Base-by-base conservation (phyloP, 53 echinoderm and acorn worm genomes). In the Echinometra lucunter region DNA sequence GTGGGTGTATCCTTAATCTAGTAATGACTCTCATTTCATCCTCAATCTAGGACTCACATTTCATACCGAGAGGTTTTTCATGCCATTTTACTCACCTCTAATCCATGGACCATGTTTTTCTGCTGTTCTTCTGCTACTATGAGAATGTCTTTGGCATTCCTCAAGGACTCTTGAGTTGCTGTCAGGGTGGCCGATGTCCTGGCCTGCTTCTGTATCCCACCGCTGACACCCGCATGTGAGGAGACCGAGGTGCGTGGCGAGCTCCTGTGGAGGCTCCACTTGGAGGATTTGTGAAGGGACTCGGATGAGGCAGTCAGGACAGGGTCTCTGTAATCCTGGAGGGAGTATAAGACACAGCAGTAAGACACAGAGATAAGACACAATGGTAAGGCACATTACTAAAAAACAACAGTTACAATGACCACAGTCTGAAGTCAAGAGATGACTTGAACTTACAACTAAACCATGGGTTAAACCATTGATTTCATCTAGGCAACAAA, bases 121-220 rank as follows among this genome's bases (percentile, higher is more conserved):
- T 98, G 97, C 66, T 97, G 97, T 55, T 97, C 97, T 40, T 98
- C 97, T 2, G 98, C 97, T 25, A 96, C 95, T 11, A 92, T 95
- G 56, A 98, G 96, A 49, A 97, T 96, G 74, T 97, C 96, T 91
- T 97, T 97, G 88, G 97, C 98, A 74, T 98, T 98, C 69, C 95
- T 95, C 37, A 98, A 81, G 37, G 97, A 96, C 55, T 97, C 98
- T 91, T 97, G 97, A 28, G 97, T 97, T 17, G 96, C 96, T 12
- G 96, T 95, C 47, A 95, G 85, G 6, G 98, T 91, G 66, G 95
- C 91, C 12, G 95, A 95, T 27, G 91, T 93, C 30, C 95, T 95
- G 78, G 95, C 74, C 38, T 94, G 94, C 74, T 88, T 94, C 89
- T 23, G 32, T 1, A 88, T 30, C 87, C 67, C 87, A 38, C 87